Base-by-base conservation (phyloP, 2,113 vertebrate species). In the Centropus bengalensis region DNA sequence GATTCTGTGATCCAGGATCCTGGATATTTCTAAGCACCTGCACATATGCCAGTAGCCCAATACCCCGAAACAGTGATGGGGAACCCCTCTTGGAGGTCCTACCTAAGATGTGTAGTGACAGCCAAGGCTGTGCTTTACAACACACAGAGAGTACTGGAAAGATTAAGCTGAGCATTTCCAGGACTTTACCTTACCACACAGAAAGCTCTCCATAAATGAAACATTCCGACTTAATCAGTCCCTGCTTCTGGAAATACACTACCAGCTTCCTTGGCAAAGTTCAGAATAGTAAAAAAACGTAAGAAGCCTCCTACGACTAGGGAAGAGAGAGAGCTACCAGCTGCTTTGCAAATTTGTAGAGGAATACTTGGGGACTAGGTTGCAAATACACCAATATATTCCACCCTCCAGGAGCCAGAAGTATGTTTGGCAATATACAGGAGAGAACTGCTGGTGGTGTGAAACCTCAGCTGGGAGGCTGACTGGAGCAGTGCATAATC, bases 311-410 rank as follows among this genome's bases (percentile, higher is more conserved):
- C 90, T 78, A 94, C 32, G 7, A 69, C 40, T 22, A 19, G 68
- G 56, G 80, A 91, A 83, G 19, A 82, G 32, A 90, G 21, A 33
- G 64, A 94, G 82, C 71, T 86, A 80, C 93, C 93, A 95, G 87
- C 76, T 96, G 91, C 88, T 86, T 82, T 71, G 60, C 94, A 78
- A 45, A 86, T 81, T 93, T 88, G 80, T 45, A 84, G 71, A 93
- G 66, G 54, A 90, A 91, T 86, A 84, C 49, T 84, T 88, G 88
- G 52, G 76, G 56, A 75, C 49, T 73, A 64, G 54, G n/a, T 54
- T 94, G 79, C 76, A 93, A 68, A 88, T 81, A 95, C 56, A 86
- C 21, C 45, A 33, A 42, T 60, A 60, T 32, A 88, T 83, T 81
- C 79, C 60, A 78, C 68, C 83, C 88, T 86, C 73, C 73, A 82